phyloP scores from a whole-genome alignment of 1,140 invertebrate genomes.

The Drosophila grimshawi region DNA sequence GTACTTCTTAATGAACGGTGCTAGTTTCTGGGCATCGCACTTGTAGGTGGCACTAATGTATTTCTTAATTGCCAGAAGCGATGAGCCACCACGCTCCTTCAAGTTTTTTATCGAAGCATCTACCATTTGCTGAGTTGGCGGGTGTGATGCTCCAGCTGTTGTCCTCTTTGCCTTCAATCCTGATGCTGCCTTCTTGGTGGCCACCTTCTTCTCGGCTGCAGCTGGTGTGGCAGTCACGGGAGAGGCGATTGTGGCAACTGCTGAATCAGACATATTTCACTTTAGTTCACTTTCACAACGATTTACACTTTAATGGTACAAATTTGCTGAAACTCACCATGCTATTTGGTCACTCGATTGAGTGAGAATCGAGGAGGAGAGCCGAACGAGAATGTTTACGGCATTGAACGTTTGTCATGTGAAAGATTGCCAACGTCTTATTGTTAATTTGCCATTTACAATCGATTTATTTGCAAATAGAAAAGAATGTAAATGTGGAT shows the following conservation, averaged over 20 bases:
- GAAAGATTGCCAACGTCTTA: no score
- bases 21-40: conserved; percentile 85
- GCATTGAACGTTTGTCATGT: no score
- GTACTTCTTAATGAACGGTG: conserved; percentile 88
- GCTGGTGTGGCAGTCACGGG: conserved; percentile 35
- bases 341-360: neutral
- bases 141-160: conserved; percentile 84
- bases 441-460: no score
- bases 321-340: neutral
- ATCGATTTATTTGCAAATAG: no score
- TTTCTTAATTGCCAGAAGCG: conserved; percentile 86
- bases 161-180: conserved; percentile 84
- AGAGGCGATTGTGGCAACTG: conserved; percentile 39
- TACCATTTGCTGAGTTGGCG: conserved; percentile 85
- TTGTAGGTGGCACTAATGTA: conserved; percentile 87
- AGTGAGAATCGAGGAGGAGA: no score
- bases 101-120: conserved; percentile 85
- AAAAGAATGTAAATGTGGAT: no score
- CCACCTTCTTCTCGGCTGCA: conserved; percentile 32
- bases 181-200: conserved; percentile 24
- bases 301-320: neutral
- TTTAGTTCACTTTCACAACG: conserved; percentile 2
- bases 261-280: conserved; percentile 46
- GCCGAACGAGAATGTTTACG: no score
- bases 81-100: conserved; percentile 87